A percentile compares a stretch with the other conserved stretches of the same genome.
phyloP scores from a whole-genome alignment of 1,140 invertebrate species.

The Drosophila triauraria region DNA sequence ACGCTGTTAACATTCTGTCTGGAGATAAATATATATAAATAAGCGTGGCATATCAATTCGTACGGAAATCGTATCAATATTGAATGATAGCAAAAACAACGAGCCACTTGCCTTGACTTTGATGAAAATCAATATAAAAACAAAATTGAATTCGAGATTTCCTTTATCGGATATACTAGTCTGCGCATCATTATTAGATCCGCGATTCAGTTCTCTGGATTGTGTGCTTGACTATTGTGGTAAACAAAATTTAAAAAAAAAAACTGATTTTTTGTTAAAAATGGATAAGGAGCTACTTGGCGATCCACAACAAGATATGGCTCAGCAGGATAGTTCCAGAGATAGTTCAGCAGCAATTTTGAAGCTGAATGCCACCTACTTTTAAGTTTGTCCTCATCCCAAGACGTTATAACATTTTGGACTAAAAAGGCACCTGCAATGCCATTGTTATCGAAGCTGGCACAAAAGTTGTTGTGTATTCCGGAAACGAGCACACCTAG shows the following conservation, averaged over 20 bases:
- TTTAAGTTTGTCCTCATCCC: neutral
- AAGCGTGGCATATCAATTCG: too few species aligned
- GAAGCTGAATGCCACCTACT: neutral
- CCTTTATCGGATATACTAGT: neutral
- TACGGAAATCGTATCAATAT: conserved; percentile 1
- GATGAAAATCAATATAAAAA: neutral
- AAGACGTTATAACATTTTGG: conserved; percentile 1
- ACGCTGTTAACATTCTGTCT: conserved; percentile 3
- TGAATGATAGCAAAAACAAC: neutral
- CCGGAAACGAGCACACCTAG: neutral
- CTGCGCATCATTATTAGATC: conserved; percentile 7
- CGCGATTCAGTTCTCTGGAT: conserved; percentile 5
- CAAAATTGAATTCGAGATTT: neutral
- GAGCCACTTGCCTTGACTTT: conserved; percentile 5
- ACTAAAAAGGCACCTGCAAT: neutral
- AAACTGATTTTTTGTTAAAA: too few species aligned
- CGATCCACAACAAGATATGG: too few species aligned
- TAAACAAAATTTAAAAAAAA: too few species aligned
- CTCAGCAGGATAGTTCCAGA: too few species aligned
- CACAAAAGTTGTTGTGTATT: neutral
- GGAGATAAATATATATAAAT: neutral
- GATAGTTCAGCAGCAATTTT: neutral
- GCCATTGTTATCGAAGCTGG: conserved; percentile 1
- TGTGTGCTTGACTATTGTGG: neutral
- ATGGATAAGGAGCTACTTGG: too few species aligned